Evolutionary conservation across 2,888 invertebrate genomes (phyloP).

Genomic region (Vanessa cardui): DNA sequence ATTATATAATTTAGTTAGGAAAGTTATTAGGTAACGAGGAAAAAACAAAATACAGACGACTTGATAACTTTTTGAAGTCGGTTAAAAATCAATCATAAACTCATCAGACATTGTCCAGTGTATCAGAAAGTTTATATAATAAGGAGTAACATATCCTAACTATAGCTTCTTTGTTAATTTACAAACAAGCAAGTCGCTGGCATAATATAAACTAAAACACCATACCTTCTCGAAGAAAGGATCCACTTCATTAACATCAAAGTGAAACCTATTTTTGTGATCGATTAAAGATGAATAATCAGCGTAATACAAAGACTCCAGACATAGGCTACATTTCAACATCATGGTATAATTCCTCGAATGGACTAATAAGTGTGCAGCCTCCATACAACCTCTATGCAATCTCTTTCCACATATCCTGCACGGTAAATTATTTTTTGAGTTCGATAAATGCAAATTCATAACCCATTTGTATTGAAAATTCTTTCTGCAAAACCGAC

Average conservation of each 20-base stretch:
- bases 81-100: too few species aligned
- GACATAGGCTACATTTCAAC: slow-evolving; percentile 50
- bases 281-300: neutral
- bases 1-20: too few species aligned
- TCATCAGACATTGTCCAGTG: too few species aligned
- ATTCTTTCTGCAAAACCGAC: slow-evolving; percentile 46
- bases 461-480: slow-evolving; percentile 40
- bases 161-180: too few species aligned
- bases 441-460: slow-evolving; percentile 36
- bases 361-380: slow-evolving; percentile 52
- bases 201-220: too few species aligned
- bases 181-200: too few species aligned
- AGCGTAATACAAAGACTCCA: slow-evolving; percentile 32
- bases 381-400: slow-evolving; percentile 45
- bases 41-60: too few species aligned
- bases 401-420: slow-evolving; percentile 44
- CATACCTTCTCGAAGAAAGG: too few species aligned
- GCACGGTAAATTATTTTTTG: slow-evolving; percentile 37
- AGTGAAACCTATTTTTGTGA: slow-evolving; percentile 12
- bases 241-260: neutral
- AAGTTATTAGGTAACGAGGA: too few species aligned
- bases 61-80: too few species aligned
- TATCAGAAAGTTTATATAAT: too few species aligned
- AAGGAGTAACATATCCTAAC: too few species aligned
- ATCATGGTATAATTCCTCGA: slow-evolving; percentile 44